These are phyloP conservation scores for Taurulus bubalis DNA, from an alignment of 2,113 vertebrate genomes.

Conservation along the genomic window DNA sequence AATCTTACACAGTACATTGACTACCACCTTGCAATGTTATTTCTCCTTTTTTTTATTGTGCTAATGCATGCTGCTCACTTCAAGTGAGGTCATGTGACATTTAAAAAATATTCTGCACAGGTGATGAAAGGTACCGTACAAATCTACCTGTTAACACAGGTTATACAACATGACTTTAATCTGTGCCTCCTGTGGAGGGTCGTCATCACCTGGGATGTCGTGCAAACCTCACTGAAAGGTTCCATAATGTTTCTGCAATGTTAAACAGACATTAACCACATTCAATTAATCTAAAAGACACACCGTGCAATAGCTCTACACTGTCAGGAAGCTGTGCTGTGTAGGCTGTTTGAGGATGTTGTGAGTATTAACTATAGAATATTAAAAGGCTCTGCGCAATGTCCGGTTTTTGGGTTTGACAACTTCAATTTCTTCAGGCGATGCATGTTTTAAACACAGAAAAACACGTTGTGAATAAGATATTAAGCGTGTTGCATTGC, in stretches of 20 bases:
- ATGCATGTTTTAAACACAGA: constrained; percentile 66
- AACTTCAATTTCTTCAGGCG: constrained; percentile 38
- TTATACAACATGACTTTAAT: too few relatives aligned
- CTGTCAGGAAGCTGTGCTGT: background rate
- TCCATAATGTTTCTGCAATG: background rate
- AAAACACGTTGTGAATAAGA: constrained; percentile 66
- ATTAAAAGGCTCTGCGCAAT: background rate
- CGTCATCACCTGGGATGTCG: too few relatives aligned
- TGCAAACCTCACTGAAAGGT: background rate
- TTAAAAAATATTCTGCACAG: background rate
- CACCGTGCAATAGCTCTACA: too few relatives aligned
- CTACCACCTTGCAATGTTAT: too few relatives aligned
- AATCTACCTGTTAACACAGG: background rate
- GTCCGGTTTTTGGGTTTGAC: constrained; percentile 24
- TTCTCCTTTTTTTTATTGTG: background rate
- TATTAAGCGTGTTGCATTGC: constrained; percentile 61
- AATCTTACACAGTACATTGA: too few relatives aligned
- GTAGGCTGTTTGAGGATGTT: background rate
- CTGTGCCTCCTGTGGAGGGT: background rate
- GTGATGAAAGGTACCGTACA: background rate
- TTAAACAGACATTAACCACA: background rate
- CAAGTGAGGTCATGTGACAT: constrained; percentile 5
- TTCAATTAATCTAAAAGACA: background rate
- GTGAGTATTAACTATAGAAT: background rate
- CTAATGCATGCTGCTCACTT: background rate